Evolutionary conservation across 2,113 vertebrate species (phyloP).

Genomic region (Larimichthys polyactis): DNA sequence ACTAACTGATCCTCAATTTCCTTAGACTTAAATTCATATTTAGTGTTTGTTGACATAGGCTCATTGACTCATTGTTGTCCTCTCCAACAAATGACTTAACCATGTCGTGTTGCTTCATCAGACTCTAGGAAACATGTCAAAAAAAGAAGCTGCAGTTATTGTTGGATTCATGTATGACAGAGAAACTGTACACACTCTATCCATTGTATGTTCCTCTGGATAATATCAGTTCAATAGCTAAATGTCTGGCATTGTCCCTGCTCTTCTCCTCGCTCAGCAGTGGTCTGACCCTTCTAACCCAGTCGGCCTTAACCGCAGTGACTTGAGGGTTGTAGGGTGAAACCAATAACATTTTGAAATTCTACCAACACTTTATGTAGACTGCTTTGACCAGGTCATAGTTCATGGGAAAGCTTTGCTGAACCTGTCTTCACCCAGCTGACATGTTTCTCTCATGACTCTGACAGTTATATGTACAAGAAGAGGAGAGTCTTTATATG

Average conservation of each 20-base stretch:
- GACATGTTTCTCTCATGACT: conserved; percentile 14
- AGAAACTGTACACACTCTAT: neutral
- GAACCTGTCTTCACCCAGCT: conserved; percentile 29
- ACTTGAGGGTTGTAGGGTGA: conserved; percentile 11
- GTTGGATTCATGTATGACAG: conserved; percentile 11
- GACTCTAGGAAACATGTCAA: neutral
- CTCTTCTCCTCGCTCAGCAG: conserved; percentile 24
- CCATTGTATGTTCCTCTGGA: conserved; percentile 10
- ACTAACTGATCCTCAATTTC: conserved; percentile 41
- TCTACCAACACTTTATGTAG: conserved; percentile 45
- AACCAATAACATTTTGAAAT: conserved; percentile 29
- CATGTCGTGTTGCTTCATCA: conserved; percentile 1
- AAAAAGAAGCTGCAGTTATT: neutral
- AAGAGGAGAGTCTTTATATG: neutral
- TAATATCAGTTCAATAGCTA: neutral
- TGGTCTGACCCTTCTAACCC: conserved; percentile 1
- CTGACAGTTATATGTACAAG: neutral
- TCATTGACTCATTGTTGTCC: neutral
- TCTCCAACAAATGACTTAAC: conserved; percentile 13
- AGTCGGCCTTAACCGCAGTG: neutral
- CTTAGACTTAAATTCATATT: conserved; percentile 31
- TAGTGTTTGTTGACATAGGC: conserved; percentile 23
- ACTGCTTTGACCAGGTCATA: conserved; percentile 31
- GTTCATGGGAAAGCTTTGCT: conserved; percentile 63
- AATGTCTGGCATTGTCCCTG: conserved; percentile 3